These are phyloP conservation scores for Alectoris magna DNA, from an alignment of 2,797 vertebrate genomes.

Conservation along the genomic window DNA sequence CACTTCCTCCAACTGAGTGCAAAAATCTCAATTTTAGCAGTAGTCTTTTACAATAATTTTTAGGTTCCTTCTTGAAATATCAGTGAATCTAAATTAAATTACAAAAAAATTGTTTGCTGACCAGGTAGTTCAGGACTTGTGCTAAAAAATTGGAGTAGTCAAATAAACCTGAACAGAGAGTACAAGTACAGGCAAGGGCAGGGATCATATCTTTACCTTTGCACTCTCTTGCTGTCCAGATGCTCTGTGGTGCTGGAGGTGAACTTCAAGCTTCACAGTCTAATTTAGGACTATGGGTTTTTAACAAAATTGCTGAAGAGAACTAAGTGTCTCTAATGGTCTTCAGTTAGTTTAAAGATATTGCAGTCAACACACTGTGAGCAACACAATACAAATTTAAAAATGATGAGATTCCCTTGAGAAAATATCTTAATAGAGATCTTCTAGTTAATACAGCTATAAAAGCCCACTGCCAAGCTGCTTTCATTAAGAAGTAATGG, in stretches of 20 bases:
- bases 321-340: neutral
- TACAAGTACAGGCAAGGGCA: neutral
- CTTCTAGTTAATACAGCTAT: neutral
- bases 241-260: neutral
- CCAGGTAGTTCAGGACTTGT: neutral
- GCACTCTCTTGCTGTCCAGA: neutral
- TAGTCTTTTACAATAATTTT: neutral
- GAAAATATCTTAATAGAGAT: neutral
- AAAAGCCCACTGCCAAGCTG: neutral
- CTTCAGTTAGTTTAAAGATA: neutral
- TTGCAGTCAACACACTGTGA: neutral
- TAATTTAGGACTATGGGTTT: neutral
- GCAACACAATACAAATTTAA: neutral
- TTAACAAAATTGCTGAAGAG: neutral
- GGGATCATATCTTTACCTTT: neutral
- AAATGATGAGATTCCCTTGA: neutral
- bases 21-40: neutral
- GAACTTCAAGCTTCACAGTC: neutral
- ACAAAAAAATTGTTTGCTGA: neutral
- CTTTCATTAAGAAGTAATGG: neutral
- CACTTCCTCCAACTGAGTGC: neutral
- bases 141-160: neutral
- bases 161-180: neutral
- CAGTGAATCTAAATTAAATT: neutral
- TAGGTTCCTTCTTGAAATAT: neutral